Base-by-base conservation (phyloP, 1,140 invertebrate species). In the silkworm (Bombyx mori) region DNA sequence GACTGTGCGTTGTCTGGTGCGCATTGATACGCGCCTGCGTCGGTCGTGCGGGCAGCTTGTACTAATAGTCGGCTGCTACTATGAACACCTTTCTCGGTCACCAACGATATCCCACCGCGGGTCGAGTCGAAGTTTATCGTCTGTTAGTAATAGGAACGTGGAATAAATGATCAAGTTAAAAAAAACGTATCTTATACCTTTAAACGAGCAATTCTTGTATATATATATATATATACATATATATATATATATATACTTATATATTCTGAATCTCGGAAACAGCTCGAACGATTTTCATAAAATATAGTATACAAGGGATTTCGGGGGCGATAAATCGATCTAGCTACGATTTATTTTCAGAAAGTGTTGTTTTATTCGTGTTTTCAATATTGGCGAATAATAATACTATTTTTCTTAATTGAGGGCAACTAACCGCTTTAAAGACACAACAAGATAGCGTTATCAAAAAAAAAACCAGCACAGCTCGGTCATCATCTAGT, bases 121-220 rank as follows among this genome's bases (percentile, higher is more conserved):
- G 93, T 93, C 59, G 93, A 94, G 86, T 94, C 93, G 80, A 94
- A 94, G 88, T 94, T 94, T 89, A 94, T 94, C 69, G 91, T 90
- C 92, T 93, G 72, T 56, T 35, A 48, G 6, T 18, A 18, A 18
- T 1, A 18, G 12, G 12, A 18, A 18, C 12, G 12, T 18, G 10
- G 44, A 8, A 8, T 45, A 8, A 45, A 45, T 45, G 10, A 1
- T 8, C 10, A 8, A 10, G 1, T 45, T 45, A 1, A 45, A 1
- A 10, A 10, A 45, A 7, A n/a, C n/a, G n/a, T n/a, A n/a, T n/a
- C n/a, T n/a, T n/a, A n/a, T n/a, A n/a, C n/a, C n/a, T n/a, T n/a
- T 7, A 45, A 7, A 45, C 44, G 44, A 10, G 7, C 10, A 45
- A 7, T 45, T 7, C 10, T 45, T 45, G 10, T 45, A 45, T 45